These are phyloP conservation scores for Uria aalge DNA, from an alignment of 2,113 vertebrate species.

Conservation along the genomic window DNA sequence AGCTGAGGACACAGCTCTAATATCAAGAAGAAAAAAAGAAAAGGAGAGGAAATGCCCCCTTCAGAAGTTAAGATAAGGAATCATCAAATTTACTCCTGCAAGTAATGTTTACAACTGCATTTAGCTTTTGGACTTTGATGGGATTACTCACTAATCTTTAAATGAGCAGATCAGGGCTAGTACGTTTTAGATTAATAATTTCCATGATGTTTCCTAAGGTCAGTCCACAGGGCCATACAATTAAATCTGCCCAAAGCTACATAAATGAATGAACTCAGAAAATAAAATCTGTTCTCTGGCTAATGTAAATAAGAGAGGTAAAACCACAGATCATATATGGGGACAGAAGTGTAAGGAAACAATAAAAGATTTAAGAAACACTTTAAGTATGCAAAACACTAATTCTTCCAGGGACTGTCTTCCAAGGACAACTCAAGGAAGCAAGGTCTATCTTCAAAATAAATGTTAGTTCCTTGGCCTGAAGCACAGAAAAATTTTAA, in stretches of 20 bases:
- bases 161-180: not conserved
- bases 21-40: not conserved
- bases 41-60: not conserved
- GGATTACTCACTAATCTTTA: not conserved
- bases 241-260: constrained; percentile 23
- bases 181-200: not conserved
- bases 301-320: constrained; percentile 43
- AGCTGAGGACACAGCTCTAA: not conserved
- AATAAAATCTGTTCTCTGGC: not conserved
- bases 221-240: not conserved
- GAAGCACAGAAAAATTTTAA: constrained; percentile 17
- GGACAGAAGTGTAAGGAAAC: constrained; percentile 27
- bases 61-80: not conserved
- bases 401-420: constrained; percentile 48
- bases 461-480: constrained; percentile 32
- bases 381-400: constrained; percentile 19
- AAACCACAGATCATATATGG: constrained; percentile 17
- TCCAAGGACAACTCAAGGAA: constrained; percentile 58
- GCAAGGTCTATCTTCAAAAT: constrained; percentile 41
- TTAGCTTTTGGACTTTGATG: not conserved
- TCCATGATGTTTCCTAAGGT: not conserved
- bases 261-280: constrained; percentile 15
- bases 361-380: constrained; percentile 54
- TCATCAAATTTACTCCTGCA: not conserved
- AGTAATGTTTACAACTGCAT: not conserved